phyloP scores from a whole-genome alignment of 1,140 invertebrate genomes.

The Aphidius gifuensis region DNA sequence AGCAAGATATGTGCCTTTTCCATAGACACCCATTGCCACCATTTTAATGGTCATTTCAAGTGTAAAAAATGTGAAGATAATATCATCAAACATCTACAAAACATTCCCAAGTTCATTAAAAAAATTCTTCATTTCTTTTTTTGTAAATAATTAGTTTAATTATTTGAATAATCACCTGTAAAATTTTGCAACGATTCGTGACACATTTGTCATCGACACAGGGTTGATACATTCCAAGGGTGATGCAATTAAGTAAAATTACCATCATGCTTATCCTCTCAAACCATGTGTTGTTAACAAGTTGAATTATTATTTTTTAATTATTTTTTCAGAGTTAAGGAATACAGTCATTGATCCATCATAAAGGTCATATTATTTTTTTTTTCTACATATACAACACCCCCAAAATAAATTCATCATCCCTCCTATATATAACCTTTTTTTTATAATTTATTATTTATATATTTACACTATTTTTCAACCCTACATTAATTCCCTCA shows the following conservation, averaged over 20 bases:
- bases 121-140: background rate
- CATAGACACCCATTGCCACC: slow-evolving; percentile 97
- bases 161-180: slow-evolving; percentile 65
- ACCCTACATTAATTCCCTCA: no score
- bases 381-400: background rate
- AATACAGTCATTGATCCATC: slow-evolving; percentile 43
- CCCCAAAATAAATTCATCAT: no score
- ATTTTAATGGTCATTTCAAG: slow-evolving; percentile 97
- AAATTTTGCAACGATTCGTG: slow-evolving; percentile 87
- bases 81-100: slow-evolving; percentile 91
- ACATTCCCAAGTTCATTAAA: background rate
- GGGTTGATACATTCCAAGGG: slow-evolving; percentile 98
- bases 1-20: slow-evolving; percentile 90
- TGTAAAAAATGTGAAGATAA: slow-evolving; percentile 97
- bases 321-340: slow-evolving; percentile 63
- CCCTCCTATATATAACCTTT: no score
- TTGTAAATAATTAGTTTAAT: slow-evolving; percentile 27
- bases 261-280: slow-evolving; percentile 98
- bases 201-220: slow-evolving; percentile 93
- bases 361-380: background rate
- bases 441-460: no score
- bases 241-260: slow-evolving; percentile 97
- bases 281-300: slow-evolving; percentile 81
- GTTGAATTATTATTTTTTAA: background rate
- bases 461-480: no score